Conservation (phyloP, 64 coral and sea anemone genomes). For the Dendrophyllia cribrosa region DNA sequence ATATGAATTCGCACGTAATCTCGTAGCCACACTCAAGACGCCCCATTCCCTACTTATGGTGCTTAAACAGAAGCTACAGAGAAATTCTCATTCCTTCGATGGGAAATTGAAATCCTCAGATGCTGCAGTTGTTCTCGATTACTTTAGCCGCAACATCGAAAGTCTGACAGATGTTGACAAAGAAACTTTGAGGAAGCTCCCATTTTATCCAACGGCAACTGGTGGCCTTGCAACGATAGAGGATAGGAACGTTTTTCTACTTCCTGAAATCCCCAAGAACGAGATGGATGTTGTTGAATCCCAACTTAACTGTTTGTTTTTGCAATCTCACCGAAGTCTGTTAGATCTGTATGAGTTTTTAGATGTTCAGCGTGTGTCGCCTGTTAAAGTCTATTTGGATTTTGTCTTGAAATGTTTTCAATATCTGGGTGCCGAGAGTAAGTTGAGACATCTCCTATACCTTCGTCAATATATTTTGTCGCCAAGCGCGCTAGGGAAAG, state of each 20-base stretch:
- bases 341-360: no score
- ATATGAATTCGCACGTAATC: background rate
- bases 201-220: background rate
- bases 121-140: background rate
- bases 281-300: background rate
- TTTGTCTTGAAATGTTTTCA: no score
- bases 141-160: background rate
- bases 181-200: background rate
- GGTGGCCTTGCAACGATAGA: background rate
- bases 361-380: no score
- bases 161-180: background rate
- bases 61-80: slow-evolving; percentile 10
- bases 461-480: no score
- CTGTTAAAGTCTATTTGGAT: no score
- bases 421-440: no score
- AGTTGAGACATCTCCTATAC: no score
- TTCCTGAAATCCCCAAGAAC: background rate
- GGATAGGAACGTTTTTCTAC: background rate
- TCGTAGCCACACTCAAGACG: slow-evolving; percentile 27
- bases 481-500: no score
- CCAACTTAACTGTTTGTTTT: background rate
- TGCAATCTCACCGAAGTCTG: background rate
- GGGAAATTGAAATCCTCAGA: background rate
- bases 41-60: slow-evolving; percentile 1
- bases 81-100: background rate